Evolutionary conservation across 2,113 vertebrate species (phyloP), one percentile per base, ranked within the genome.

Genomic region (Ascaphus truei): DNA sequence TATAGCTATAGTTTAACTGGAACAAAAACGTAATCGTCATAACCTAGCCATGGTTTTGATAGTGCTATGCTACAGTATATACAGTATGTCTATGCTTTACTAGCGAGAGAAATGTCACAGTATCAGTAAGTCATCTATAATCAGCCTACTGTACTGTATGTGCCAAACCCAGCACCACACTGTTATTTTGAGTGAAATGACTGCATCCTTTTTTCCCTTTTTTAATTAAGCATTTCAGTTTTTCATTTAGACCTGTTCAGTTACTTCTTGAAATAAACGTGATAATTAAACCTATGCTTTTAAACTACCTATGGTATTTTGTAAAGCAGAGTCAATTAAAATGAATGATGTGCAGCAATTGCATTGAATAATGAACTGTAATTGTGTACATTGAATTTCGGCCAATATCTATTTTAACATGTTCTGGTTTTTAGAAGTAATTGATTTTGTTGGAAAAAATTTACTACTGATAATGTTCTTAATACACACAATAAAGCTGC

Each of bases 281-380:
- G 20, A 45, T 52, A 37, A 37, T 53, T 27, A 53, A 50, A 2
- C 62, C 18, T 23, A 13, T 65, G 33, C 48, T 52, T 33, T 26
- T 52, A 52, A 15, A 37, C 13, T 53, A 39, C 20, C 29, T 26
- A 10, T n/a, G n/a, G n/a, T n/a, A n/a, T n/a, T n/a, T n/a, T n/a
- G n/a, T n/a, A n/a, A n/a, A n/a, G n/a, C n/a, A 18, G 31, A 65
- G 47, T 53, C 62, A 37, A 65, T 65, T 52, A 52, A 48, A 65
- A 53, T 53, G 30, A 34, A 36, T 39, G 33, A 52, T 53, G 31
- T 29, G 47, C 33, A 50, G 33, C 31, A 16, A 12, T 23, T 18
- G 5, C n/a, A 25, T 63, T 22, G 45, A 63, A 34, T 22, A 62
- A 26, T 52, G 33, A 53, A 25, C 20, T 13, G 29, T 65, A 10